A percentile compares a stretch with the other conserved stretches of the same genome.
Evolutionary conservation across 2,797 vertebrate genomes (phyloP).

Genomic region (Glyptemys insculpta): DNA sequence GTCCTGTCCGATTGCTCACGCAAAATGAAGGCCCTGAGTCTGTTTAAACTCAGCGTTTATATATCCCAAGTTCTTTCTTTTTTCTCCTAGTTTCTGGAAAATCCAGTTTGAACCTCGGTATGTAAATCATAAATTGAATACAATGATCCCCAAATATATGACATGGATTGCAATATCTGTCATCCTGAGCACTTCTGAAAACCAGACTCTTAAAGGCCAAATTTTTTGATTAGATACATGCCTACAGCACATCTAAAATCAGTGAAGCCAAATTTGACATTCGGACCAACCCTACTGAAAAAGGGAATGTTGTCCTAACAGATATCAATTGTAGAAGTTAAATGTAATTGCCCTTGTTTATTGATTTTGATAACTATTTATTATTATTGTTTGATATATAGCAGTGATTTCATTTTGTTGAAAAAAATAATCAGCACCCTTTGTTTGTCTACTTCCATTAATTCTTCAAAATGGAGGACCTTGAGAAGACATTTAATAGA

Average conservation of each 20-base stretch:
- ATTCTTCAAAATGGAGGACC: conserved; percentile 20
- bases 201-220: background rate
- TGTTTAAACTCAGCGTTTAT: background rate
- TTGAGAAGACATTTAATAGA: conserved; percentile 43
- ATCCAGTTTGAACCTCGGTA: background rate
- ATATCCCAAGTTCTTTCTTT: background rate
- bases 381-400: conserved; percentile 20
- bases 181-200: conserved; percentile 12
- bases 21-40: background rate
- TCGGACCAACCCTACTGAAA: background rate
- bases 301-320: background rate
- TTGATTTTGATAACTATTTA: conserved; percentile 25
- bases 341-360: background rate
- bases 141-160: background rate
- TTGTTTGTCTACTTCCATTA: conserved; percentile 19
- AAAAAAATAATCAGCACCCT: conserved; percentile 10
- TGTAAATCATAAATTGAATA: background rate
- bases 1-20: background rate
- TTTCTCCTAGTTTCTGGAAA: background rate
- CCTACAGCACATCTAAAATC: background rate
- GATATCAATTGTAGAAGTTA: background rate
- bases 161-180: background rate
- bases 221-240: background rate
- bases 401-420: background rate
- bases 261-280: conserved; percentile 1